Base-by-base conservation (phyloP, 1,140 invertebrate genomes). In the Stegodyphus mimosarum region DNA sequence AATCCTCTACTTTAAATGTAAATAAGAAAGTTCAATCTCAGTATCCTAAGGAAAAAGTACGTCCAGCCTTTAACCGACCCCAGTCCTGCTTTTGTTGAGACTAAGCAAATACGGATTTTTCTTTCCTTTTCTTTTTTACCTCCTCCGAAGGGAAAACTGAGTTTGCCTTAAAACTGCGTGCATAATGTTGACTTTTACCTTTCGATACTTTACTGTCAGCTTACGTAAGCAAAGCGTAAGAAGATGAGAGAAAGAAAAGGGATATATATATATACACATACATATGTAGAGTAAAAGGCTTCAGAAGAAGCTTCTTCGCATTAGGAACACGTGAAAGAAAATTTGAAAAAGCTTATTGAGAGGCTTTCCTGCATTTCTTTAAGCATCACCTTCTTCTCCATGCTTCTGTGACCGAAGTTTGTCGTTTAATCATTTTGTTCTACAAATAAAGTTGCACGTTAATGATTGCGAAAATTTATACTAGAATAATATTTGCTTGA, bases 11-110 rank as follows among this genome's bases (percentile, higher is more conserved):
- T 83, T 83, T 83, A 83, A 83, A 83, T 83, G 71, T 83, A 83
- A 83, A 83, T 83, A 83, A 83, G 80, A 83, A 83, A 74, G 80
- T 83, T 83, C 80, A 83, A 83, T 83, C 80, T 83, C 80, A n/a
- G 70, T 81, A 66, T 83, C 17, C 69, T 18, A 52, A 70, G 69
- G 69, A 49, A 66, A 49, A 71, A 49, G 49, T 60, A 9, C 55
- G 9, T 60, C 55, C 55, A 2, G 9, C 55, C 9, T 60, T 33
- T 33, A 33, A 33, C 33, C 33, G 33, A 33, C 33, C 33, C 33
- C 33, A 33, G 33, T 33, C 55, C 17, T 33, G 33, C 53, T 74
- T 74, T 66, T 80, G 78, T 74, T 48, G 80, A 74, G 71, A 64
- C 80, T 73, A 74, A 83, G 80, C 80, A 83, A 83, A 83, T 83